phyloP scores from a whole-genome alignment of 2,113 vertebrate genomes.

The Xiphophorus maculatus region DNA sequence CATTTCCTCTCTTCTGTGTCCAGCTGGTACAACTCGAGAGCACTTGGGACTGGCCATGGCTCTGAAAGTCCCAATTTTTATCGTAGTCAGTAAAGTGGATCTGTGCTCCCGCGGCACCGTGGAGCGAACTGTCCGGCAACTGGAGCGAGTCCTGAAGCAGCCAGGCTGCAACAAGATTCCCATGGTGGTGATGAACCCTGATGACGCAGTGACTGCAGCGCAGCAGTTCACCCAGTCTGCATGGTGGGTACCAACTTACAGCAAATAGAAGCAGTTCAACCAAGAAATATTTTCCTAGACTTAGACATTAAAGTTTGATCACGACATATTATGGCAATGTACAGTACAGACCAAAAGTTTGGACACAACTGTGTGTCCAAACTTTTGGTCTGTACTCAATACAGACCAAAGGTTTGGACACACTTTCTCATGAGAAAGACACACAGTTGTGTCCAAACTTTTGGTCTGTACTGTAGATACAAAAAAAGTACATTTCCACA shows the following conservation, averaged over 20 bases:
- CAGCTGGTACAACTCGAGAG: slow-evolving; percentile 93
- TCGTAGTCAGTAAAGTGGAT: slow-evolving; percentile 96
- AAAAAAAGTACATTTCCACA: no score
- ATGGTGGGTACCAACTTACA: slow-evolving; percentile 76
- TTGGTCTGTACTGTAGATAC: no score
- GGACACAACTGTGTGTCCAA: no score
- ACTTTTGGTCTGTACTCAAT: no score
- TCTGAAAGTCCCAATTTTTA: slow-evolving; percentile 96
- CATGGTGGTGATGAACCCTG: slow-evolving; percentile 85
- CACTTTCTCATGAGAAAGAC: no score
- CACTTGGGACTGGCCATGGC: slow-evolving; percentile 96
- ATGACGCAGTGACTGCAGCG: slow-evolving; percentile 94
- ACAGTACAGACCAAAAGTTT: no score
- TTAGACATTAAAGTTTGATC: not conserved
- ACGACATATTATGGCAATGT: no score
- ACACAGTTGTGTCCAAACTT: no score
- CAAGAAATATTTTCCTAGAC: no score
- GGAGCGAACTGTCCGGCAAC: slow-evolving; percentile 92
- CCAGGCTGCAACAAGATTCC: slow-evolving; percentile 97
- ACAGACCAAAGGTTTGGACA: no score
- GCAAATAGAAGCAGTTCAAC: no score
- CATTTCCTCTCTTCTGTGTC: slow-evolving; percentile 13
- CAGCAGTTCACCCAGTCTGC: slow-evolving; percentile 94
- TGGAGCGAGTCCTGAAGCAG: slow-evolving; percentile 92
- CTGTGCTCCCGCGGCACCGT: slow-evolving; percentile 88